Percentiles rank a stretch among this genome's conserved stretches.
phyloP scores from a whole-genome alignment of 2,797 vertebrate species.

The Chiloscyllium punctatum region DNA sequence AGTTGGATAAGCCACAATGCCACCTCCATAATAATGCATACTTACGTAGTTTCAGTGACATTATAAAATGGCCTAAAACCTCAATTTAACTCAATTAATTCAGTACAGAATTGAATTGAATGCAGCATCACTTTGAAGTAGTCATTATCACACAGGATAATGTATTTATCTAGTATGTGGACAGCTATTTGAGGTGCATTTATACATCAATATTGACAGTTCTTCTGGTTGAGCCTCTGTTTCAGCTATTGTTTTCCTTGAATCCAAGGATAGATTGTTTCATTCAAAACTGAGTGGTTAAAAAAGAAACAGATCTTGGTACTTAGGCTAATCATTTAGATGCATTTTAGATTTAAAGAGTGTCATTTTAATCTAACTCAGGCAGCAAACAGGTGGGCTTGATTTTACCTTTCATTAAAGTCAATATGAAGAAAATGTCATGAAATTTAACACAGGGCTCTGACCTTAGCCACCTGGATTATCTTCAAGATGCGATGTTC shows the following conservation, averaged over 20 bases:
- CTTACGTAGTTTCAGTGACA: not conserved
- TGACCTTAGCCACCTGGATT: not conserved
- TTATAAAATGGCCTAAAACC: not conserved
- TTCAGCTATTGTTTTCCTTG: not conserved
- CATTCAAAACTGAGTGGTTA: not conserved
- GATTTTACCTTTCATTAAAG: not conserved
- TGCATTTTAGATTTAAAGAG: not conserved
- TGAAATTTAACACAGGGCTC: not conserved
- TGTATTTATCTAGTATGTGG: not conserved
- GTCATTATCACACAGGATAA: not conserved
- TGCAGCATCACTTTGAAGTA: not conserved
- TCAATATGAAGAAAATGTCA: not conserved
- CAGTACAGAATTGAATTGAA: not conserved
- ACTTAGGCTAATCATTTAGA: not conserved
- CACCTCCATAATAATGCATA: not conserved
- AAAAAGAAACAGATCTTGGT: not conserved
- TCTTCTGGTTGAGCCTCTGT: not conserved
- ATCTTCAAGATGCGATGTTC: not conserved
- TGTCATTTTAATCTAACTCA: not conserved
- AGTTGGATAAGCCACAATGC: not conserved
- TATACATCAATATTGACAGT: not conserved
- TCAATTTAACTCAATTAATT: not conserved
- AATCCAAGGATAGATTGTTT: not conserved
- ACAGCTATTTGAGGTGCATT: not conserved
- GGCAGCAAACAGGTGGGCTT: not conserved